phyloP scores from a whole-genome alignment of 2,113 vertebrate genomes.

The Mungos mungo region DNA sequence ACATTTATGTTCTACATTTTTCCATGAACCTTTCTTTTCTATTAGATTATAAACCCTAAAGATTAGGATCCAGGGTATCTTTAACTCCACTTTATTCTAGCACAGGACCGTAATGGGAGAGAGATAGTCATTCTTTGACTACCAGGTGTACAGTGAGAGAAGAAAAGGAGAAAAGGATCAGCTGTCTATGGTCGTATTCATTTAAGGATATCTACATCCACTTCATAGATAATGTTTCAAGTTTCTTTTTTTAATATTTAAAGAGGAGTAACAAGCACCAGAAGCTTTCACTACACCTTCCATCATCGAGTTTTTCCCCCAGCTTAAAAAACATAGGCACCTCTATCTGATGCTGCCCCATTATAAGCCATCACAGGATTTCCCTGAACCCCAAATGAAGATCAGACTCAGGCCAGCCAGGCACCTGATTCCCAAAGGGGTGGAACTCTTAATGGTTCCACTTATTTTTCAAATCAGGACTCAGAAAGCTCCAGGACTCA shows the following conservation, averaged over 20 bases:
- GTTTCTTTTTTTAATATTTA: background rate
- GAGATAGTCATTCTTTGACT: background rate
- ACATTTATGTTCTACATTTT: background rate
- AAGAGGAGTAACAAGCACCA: background rate
- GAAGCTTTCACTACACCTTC: background rate
- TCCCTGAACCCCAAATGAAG: background rate
- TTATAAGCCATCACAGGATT: background rate
- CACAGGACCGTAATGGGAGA: background rate
- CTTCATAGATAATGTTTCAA: background rate
- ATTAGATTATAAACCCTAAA: background rate
- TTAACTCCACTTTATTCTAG: constrained; percentile 21
- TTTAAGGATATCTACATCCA: background rate
- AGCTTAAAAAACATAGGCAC: background rate
- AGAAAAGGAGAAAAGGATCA: background rate
- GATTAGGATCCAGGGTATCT: constrained; percentile 39
- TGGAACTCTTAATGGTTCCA: background rate
- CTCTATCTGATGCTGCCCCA: background rate
- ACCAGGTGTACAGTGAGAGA: background rate
- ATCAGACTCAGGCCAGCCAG: background rate
- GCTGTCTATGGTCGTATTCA: background rate
- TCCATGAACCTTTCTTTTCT: constrained; percentile 11
- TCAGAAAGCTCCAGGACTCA: background rate
- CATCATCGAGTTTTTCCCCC: background rate
- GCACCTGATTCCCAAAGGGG: background rate
- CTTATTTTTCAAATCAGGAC: background rate